These are phyloP conservation scores for Melanaphis sacchari DNA, from an alignment of 1,140 invertebrate species.

Conservation along the genomic window DNA sequence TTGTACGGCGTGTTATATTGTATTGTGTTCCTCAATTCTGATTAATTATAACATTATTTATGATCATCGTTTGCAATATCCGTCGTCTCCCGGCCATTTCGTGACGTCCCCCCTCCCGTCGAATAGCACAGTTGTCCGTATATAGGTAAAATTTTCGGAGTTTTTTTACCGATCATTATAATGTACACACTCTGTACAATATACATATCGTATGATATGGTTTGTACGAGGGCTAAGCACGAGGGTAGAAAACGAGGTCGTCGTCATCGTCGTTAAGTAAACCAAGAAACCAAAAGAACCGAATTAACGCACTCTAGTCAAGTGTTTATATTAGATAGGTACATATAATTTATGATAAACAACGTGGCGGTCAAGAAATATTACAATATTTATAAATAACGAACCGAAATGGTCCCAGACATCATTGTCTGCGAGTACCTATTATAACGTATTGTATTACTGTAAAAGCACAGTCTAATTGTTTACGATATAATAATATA, in stretches of 20 bases:
- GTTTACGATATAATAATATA: not conserved
- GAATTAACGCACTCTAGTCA: not conserved
- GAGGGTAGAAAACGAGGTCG: not conserved
- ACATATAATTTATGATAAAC: not conserved
- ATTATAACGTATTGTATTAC: not conserved
- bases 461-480: not conserved
- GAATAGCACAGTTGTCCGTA: not conserved
- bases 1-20: not conserved
- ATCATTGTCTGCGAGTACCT: not conserved
- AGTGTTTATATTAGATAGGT: not conserved
- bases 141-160: not conserved
- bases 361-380: not conserved
- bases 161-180: not conserved
- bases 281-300: not conserved
- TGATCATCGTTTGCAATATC: not conserved
- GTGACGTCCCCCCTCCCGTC: not conserved
- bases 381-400: not conserved
- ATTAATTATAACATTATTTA: conserved; percentile 6
- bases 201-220: no score
- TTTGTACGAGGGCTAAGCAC: no score
- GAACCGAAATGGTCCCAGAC: not conserved
- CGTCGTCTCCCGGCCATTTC: not conserved
- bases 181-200: not conserved
- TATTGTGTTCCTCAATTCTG: not conserved
- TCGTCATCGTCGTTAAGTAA: not conserved